Evolutionary conservation across 1,140 invertebrate genomes (phyloP).

Genomic region (Drosophila guanche): DNA sequence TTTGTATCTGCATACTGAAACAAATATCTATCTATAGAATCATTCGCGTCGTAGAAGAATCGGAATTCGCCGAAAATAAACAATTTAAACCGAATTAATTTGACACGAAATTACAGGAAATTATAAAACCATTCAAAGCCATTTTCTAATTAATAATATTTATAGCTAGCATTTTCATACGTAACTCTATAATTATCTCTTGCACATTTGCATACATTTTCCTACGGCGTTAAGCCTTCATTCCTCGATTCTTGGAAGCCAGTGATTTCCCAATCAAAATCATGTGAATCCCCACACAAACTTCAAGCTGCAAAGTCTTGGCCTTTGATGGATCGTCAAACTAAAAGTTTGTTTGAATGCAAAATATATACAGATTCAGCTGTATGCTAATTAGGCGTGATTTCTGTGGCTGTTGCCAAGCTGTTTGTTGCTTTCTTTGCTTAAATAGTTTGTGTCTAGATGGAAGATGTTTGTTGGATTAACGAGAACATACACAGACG

Average conservation of each 20-base stretch:
- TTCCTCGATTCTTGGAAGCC: conserved; percentile 40
- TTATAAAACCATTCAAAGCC: conserved; percentile 34
- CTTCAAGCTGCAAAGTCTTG: neutral
- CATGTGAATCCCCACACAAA: conserved; percentile 31
- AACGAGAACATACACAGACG: no score
- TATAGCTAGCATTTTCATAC: conserved; percentile 14
- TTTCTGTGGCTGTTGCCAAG: no score
- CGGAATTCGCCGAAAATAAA: conserved; percentile 22
- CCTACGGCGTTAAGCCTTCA: conserved; percentile 3
- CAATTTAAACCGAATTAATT: conserved; percentile 17
- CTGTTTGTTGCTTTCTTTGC: no score
- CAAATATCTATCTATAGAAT: neutral
- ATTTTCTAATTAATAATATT: conserved; percentile 4
- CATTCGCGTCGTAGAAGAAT: conserved; percentile 6
- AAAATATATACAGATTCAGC: conserved; percentile 13
- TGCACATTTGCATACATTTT: conserved; percentile 25
- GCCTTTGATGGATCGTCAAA: conserved; percentile 32
- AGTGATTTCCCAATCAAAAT: conserved; percentile 12
- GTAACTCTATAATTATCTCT: conserved; percentile 27
- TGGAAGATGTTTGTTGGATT: no score
- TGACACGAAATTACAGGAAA: conserved; percentile 18
- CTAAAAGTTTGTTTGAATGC: conserved; percentile 27
- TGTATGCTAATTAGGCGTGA: conserved; percentile 37
- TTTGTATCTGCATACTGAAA: neutral
- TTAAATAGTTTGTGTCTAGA: no score